Evolutionary conservation across 2,888 invertebrate genomes (phyloP).

Genomic region (Sinhomidia bicolor): DNA sequence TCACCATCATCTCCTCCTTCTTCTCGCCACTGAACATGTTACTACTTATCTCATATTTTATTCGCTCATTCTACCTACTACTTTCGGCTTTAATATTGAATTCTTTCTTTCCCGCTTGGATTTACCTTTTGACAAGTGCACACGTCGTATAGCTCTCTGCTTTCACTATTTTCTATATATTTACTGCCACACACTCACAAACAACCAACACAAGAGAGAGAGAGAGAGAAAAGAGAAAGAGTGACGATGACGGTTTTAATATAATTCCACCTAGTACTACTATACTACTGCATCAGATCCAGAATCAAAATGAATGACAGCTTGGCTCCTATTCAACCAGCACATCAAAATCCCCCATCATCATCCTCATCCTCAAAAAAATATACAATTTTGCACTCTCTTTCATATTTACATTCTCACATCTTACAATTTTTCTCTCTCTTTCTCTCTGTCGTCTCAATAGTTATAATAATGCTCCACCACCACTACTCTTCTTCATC

Average conservation of each 20-base stretch:
- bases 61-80: neutral
- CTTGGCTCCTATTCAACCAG: conserved; percentile 60
- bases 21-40: too few relatives aligned
- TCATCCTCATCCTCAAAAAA: neutral
- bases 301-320: conserved; percentile 63
- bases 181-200: too few relatives aligned
- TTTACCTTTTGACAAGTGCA: conserved; percentile 61
- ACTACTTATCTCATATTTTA: neutral
- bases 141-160: too few relatives aligned
- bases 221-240: too few relatives aligned
- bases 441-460: too few relatives aligned
- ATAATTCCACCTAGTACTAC: conserved; percentile 49
- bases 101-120: conserved; percentile 28
- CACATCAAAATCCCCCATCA: conserved; percentile 19
- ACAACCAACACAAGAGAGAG: too few relatives aligned
- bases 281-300: neutral
- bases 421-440: neutral
- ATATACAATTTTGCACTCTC: neutral
- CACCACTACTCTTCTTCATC: neutral
- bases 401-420: too few relatives aligned
- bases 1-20: conserved; percentile 1
- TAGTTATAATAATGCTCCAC: neutral
- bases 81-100: conserved; percentile 45
- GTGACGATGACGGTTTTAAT: conserved; percentile 42
- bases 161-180: too few relatives aligned